Percentiles rank a stretch among this genome's conserved stretches.
These are phyloP conservation scores for Styela clava DNA, from an alignment of 23 tunicate species.

Conservation along the genomic window DNA sequence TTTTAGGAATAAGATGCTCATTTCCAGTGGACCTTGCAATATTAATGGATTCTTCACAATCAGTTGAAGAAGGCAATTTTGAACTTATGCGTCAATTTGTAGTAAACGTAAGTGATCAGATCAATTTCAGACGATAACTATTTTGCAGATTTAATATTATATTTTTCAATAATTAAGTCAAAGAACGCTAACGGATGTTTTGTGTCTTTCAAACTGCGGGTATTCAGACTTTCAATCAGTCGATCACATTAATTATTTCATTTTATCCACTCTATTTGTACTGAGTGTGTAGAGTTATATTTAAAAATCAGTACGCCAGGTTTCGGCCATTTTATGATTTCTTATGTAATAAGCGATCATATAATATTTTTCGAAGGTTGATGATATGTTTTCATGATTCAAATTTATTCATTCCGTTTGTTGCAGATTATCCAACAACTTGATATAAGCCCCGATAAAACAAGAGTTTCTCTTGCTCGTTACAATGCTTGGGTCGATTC, in stretches of 20 bases:
- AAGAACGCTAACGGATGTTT: not conserved
- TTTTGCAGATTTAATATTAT: not conserved
- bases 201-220: slow-evolving; percentile 5
- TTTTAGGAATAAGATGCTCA: slow-evolving; percentile 26
- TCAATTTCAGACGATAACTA: not conserved
- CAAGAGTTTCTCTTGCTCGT: slow-evolving; percentile 52
- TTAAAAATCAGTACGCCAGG: too few relatives aligned
- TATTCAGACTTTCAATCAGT: too few relatives aligned
- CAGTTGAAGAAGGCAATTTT: slow-evolving; percentile 76
- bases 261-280: too few relatives aligned
- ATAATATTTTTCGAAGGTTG: too few relatives aligned
- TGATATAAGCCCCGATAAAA: slow-evolving; percentile 39
- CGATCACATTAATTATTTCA: too few relatives aligned
- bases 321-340: too few relatives aligned
- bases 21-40: slow-evolving; percentile 47
- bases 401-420: too few relatives aligned
- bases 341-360: too few relatives aligned
- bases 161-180: not conserved
- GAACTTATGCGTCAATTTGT: slow-evolving; percentile 64
- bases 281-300: too few relatives aligned
- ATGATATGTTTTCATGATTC: too few relatives aligned
- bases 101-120: slow-evolving; percentile 31
- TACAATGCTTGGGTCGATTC: slow-evolving; percentile 82
- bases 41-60: slow-evolving; percentile 74
- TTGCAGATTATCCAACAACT: slow-evolving; percentile 49